A percentile compares a stretch with the other conserved stretches of the same genome.
Evolutionary conservation across 2,797 vertebrate genomes (phyloP).

Genomic region (Chromobotia macracanthus): DNA sequence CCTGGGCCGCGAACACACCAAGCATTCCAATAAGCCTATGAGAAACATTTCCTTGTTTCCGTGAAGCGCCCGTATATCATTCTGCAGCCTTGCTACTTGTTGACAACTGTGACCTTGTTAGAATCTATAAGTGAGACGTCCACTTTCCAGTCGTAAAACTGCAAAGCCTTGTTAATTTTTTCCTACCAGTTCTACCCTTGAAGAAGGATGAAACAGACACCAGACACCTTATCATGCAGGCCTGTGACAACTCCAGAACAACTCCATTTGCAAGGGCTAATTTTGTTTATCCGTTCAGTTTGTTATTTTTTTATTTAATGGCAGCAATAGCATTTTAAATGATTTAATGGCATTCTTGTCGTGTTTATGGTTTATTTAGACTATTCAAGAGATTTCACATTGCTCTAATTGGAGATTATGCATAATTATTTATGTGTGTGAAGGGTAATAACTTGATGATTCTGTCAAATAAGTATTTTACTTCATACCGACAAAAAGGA

Average conservation of each 20-base stretch:
- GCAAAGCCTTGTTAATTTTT: slow-evolving; percentile 59
- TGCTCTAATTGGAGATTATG: slow-evolving; percentile 3
- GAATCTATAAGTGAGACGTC: slow-evolving; percentile 71
- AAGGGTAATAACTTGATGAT: neutral
- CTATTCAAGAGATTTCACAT: neutral
- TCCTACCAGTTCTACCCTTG: slow-evolving; percentile 62
- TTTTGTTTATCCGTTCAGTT: slow-evolving; percentile 45
- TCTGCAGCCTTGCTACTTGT: slow-evolving; percentile 67
- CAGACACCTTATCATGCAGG: slow-evolving; percentile 62
- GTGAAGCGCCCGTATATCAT: slow-evolving; percentile 69
- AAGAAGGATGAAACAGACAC: slow-evolving; percentile 65
- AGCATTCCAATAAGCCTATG: slow-evolving; percentile 58
- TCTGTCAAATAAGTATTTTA: neutral
- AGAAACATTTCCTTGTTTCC: slow-evolving; percentile 71
- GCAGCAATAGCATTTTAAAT: slow-evolving; percentile 33
- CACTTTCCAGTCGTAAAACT: slow-evolving; percentile 64
- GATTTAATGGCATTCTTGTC: slow-evolving; percentile 37
- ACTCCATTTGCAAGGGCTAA: slow-evolving; percentile 52
- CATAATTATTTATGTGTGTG: neutral
- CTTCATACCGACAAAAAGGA: neutral
- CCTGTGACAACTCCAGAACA: slow-evolving; percentile 60
- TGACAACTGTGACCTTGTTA: slow-evolving; percentile 77
- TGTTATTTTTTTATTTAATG: slow-evolving; percentile 15
- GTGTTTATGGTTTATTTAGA: neutral
- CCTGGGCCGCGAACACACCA: slow-evolving; percentile 36